phyloP scores from a whole-genome alignment of 2,888 invertebrate species.

The Spodoptera picta region DNA sequence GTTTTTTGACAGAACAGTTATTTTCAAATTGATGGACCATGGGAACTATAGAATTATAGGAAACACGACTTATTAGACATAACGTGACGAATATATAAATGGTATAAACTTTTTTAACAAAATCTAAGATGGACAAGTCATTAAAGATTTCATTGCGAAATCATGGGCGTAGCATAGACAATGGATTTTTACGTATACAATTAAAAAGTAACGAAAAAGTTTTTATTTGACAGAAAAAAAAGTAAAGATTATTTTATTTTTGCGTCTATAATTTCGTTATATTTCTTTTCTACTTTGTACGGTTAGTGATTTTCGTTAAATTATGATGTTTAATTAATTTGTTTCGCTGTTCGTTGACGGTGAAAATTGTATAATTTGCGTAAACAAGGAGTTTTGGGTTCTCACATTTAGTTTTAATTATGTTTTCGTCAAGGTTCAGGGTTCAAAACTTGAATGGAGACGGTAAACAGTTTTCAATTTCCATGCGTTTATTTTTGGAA shows the following conservation, averaged over 20 bases:
- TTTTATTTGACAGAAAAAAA: constrained; percentile 12
- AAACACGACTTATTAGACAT: constrained; percentile 43
- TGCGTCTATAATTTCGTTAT: constrained; percentile 22
- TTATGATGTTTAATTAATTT: constrained; percentile 49
- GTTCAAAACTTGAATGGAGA: background rate
- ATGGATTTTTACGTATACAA: constrained; percentile 57
- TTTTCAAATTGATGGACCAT: constrained; percentile 30
- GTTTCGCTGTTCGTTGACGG: constrained; percentile 12
- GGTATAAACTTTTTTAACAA: constrained; percentile 40
- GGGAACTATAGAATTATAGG: constrained; percentile 43
- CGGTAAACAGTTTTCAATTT: no score
- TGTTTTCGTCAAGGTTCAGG: constrained; percentile 7
- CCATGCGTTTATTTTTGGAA: no score
- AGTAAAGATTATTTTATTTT: constrained; percentile 15
- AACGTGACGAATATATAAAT: constrained; percentile 62
- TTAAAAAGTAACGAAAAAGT: constrained; percentile 32
- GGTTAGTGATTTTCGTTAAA: constrained; percentile 55
- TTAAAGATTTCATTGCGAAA: constrained; percentile 58
- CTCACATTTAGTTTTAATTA: constrained; percentile 27
- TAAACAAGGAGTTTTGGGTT: constrained; percentile 34
- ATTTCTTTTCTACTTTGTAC: constrained; percentile 38
- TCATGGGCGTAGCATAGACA: constrained; percentile 55
- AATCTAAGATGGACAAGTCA: constrained; percentile 45
- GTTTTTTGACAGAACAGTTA: constrained; percentile 44
- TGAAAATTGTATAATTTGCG: constrained; percentile 35